Conservation (phyloP, 2,888 invertebrate genomes). For the Ophion ventricosus region DNA sequence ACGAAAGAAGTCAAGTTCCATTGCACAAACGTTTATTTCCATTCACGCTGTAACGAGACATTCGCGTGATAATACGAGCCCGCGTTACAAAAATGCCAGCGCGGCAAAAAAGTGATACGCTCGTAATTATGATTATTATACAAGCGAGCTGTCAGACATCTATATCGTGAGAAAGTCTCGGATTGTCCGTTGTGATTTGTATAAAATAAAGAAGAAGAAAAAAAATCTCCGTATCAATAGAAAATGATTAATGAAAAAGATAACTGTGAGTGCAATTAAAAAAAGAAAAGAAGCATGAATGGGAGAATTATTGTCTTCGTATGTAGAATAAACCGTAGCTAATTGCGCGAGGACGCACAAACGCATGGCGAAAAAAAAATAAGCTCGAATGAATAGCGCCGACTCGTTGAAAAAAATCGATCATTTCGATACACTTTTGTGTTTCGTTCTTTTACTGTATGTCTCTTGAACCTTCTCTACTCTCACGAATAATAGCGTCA, state of each 20-base stretch:
- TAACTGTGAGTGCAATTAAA: neutral
- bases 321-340: constrained; percentile 11
- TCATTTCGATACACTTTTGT: constrained; percentile 40
- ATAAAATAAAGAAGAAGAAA: neutral
- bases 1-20: neutral
- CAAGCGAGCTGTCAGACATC: constrained; percentile 14
- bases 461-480: neutral
- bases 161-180: constrained; percentile 40
- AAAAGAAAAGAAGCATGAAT: constrained; percentile 1
- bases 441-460: neutral
- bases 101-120: constrained; percentile 32
- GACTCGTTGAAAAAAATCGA: constrained; percentile 51
- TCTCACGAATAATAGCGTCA: constrained; percentile 1
- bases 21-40: constrained; percentile 6
- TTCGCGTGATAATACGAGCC: constrained; percentile 20
- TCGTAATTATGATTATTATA: constrained; percentile 29
- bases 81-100: constrained; percentile 2
- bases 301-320: neutral
- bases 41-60: neutral
- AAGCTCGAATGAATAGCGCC: constrained; percentile 38
- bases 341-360: constrained; percentile 9
- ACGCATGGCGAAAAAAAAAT: neutral
- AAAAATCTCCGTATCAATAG: neutral
- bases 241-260: constrained; percentile 5
- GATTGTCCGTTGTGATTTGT: neutral